Percentiles rank a stretch among this genome's conserved stretches.
Conservation (phyloP, 1,140 invertebrate species). For the Chelonus insularis region DNA sequence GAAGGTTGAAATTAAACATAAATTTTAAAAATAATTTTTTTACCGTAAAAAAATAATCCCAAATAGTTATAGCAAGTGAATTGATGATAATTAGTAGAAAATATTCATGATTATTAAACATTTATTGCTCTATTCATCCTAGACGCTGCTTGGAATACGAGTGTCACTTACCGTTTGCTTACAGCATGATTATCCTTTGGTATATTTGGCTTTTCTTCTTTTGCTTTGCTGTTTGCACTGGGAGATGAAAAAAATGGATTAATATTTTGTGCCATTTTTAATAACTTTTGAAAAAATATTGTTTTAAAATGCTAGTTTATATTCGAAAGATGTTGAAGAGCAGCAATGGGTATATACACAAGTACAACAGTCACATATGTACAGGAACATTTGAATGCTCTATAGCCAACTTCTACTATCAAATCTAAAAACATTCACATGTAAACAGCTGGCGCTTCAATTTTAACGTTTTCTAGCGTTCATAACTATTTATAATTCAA, state of each 20-base stretch:
- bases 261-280: constrained; percentile 79
- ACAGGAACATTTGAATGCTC: constrained; percentile 50
- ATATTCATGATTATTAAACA: too few species aligned
- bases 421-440: constrained; percentile 41
- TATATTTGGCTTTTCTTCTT: constrained; percentile 70
- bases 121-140: neutral
- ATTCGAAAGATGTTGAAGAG: neutral
- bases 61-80: too few species aligned
- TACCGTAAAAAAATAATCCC: too few species aligned
- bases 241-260: constrained; percentile 74
- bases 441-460: constrained; percentile 42
- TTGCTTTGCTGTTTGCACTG: constrained; percentile 70
- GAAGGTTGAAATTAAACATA: constrained; percentile 8
- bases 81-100: too few species aligned
- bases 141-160: constrained; percentile 12
- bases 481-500: too few species aligned
- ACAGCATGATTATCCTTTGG: constrained; percentile 83
- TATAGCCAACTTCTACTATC: constrained; percentile 27
- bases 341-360: neutral
- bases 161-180: constrained; percentile 73
- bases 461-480: neutral
- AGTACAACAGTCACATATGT: constrained; percentile 42
- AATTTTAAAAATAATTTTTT: neutral
- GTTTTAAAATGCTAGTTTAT: neutral
- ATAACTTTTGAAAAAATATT: neutral